Evolutionary conservation across 2,797 vertebrate genomes (phyloP).

Genomic region (Clamator glandarius): DNA sequence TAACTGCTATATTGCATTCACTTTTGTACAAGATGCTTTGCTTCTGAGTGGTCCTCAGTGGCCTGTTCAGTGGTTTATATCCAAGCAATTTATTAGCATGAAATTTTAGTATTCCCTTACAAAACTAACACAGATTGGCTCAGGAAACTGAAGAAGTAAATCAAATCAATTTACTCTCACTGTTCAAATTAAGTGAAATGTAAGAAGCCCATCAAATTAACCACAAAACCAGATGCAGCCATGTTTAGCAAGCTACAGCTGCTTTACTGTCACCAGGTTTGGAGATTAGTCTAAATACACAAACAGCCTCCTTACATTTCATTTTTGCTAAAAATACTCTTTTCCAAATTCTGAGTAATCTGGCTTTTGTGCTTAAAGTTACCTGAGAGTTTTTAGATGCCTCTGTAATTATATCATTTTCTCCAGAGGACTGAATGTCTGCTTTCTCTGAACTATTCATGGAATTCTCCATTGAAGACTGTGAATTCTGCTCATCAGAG

Average conservation of each 20-base stretch:
- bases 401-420: slow-evolving; percentile 86
- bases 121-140: neutral
- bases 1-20: neutral
- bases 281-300: neutral
- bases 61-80: neutral
- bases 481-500: slow-evolving; percentile 84
- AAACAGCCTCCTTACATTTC: neutral
- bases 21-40: neutral
- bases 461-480: slow-evolving; percentile 88
- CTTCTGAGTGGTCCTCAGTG: neutral
- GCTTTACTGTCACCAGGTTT: neutral
- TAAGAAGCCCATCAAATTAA: neutral
- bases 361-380: slow-evolving; percentile 16
- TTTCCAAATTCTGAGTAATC: neutral
- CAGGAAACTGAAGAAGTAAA: neutral
- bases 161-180: neutral
- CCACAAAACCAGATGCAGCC: neutral
- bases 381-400: slow-evolving; percentile 93
- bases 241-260: neutral
- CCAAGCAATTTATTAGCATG: neutral
- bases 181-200: neutral
- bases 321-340: neutral
- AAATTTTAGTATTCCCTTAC: neutral
- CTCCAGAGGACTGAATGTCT: slow-evolving; percentile 85
- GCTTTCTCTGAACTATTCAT: slow-evolving; percentile 88